Evolutionary conservation across 2,113 vertebrate genomes (phyloP), one percentile per base, ranked within the genome.

Genomic region (Oncorhynchus clarkii): DNA sequence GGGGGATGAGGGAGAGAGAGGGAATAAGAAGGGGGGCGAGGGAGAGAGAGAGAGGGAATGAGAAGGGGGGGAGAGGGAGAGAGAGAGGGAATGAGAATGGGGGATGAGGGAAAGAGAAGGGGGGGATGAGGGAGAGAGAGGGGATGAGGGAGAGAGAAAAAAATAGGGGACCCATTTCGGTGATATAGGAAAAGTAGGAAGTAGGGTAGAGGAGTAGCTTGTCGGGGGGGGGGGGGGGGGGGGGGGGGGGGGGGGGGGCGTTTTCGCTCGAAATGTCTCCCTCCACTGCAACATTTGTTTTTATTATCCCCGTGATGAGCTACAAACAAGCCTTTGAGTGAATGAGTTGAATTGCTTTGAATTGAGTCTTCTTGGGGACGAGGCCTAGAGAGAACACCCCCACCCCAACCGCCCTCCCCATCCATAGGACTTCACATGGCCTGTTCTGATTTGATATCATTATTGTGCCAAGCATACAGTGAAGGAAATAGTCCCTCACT

Each of bases 81-180:
- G 26, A 26, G 26, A 26, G 26, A 26, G 26, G 26, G 26, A 26
- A 26, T 26, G 2, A 26, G 26, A 26, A 26, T 1, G 1, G 26
- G 26, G 26, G 26, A 26, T 1, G 2, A 1, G 26, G 26, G 26
- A 26, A 26, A 2, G 1, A 26, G 26, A 26, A 26, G n/a, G n/a
- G 26, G 26, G 26, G 26, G 26, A 2, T 26, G 26, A 26, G 26
- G 26, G 26, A 26, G 26, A 26, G 26, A 26, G 26, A 26, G 26
- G 67, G 26, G 27, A n/a, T 49, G 54, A 18, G 71, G 83, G 78
- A 82, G 79, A 65, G 57, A 74, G 78, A 80, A 75, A 85, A 85
- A 86, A 85, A 81, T 75, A 29, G 26, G 78, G 81, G 81, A 81
- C 87, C 83, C 87, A 89, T 91, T 93, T 92, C 89, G 88, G 86